phyloP scores from a whole-genome alignment of 2,888 invertebrate species.

The Folsomia manolachei region DNA sequence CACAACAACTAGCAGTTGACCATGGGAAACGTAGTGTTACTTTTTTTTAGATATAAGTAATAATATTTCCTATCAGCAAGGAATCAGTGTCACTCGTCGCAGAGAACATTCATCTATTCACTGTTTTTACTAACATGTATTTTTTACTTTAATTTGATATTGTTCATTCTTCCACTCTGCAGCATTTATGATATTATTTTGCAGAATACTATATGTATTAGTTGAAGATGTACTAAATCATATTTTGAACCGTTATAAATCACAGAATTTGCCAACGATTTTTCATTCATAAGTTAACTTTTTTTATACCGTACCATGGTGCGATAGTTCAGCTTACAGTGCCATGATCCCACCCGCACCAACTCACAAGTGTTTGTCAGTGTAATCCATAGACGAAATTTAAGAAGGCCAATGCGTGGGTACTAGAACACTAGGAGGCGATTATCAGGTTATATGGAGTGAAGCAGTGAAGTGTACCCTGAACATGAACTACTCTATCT shows the following conservation, averaged over 20 bases:
- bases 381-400: no score
- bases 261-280: background rate
- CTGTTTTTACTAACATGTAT: no score
- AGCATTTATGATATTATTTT: no score
- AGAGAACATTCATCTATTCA: no score
- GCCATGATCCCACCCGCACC: background rate
- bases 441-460: background rate
- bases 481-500: constrained; percentile 8
- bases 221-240: background rate
- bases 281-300: background rate
- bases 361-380: background rate
- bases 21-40: no score
- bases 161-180: no score
- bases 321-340: background rate
- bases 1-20: no score
- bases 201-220: background rate
- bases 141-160: no score
- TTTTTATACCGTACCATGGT: no score
- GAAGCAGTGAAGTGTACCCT: background rate
- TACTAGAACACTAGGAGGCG: background rate
- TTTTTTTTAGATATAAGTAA: no score
- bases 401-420: background rate
- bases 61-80: no score
- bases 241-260: background rate
- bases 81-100: no score